Evolutionary conservation across 2,888 invertebrate species (phyloP).

Genomic region (Eugnorisma glareosa): DNA sequence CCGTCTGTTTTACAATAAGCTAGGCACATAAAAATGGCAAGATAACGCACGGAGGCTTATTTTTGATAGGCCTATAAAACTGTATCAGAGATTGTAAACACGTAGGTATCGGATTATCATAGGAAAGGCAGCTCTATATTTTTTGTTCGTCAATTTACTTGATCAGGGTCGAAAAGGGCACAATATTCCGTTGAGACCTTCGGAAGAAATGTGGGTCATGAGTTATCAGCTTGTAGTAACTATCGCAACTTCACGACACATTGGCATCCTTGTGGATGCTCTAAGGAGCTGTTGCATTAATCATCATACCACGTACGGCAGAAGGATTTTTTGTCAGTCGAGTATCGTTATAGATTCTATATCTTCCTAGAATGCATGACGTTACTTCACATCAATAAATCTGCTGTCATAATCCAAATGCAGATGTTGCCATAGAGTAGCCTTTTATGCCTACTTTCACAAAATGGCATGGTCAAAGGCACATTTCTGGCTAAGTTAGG

Average conservation of each 20-base stretch:
- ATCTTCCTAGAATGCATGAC: not conserved
- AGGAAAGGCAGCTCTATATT: conserved; percentile 25
- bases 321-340: not conserved
- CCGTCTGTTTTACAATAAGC: conserved; percentile 49
- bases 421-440: not conserved
- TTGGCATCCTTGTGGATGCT: not conserved
- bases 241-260: not conserved
- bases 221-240: not conserved
- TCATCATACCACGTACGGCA: too few species aligned
- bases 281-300: not conserved
- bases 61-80: conserved; percentile 63
- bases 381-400: not conserved
- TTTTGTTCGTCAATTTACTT: conserved; percentile 46
- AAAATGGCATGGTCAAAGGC: not conserved
- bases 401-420: not conserved
- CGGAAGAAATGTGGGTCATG: not conserved
- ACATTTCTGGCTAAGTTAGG: not conserved
- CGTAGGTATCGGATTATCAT: conserved; percentile 43
- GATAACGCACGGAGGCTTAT: conserved; percentile 62
- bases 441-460: not conserved
- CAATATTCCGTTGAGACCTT: conserved; percentile 13
- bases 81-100: conserved; percentile 60
- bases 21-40: conserved; percentile 53
- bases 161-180: not conserved
- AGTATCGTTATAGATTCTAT: not conserved